Base-by-base conservation (phyloP, 2,113 vertebrate genomes). In the Zosterops japonicus region DNA sequence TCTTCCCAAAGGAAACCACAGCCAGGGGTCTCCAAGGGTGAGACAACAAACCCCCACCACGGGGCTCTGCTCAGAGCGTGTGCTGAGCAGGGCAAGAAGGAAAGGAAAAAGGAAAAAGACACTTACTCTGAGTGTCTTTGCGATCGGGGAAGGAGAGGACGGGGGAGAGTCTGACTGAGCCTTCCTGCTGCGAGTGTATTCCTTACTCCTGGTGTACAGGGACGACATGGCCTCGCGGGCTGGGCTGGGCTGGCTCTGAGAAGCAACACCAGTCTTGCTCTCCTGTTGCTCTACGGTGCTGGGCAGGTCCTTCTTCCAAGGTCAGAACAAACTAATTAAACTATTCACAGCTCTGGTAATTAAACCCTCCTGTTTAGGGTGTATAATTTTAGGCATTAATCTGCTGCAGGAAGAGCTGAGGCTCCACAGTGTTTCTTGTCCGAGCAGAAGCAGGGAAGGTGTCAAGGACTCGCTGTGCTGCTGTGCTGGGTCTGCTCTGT, bases 71-170 rank as follows among this genome's bases (percentile, higher is more conserved):
- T 25, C 35, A 8, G 67, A 69, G 65, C 92, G n/a, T 2, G 28
- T 41, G 72, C 94, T 42, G 44, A 80, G 93, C 76, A 50, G 69
- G 69, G 80, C 2, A 83, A 90, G 17, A 97, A n/a, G 59, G 80
- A 39, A 97, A n/a, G 59, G 80, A 39, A 39, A 97, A 96, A 98
- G 87, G 94, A 97, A 97, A 98, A 97, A 55, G 87, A 95, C 95
- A 97, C 99, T 99, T 99, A 99, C 99, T 99, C 98, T 98, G 98
- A 98, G 98, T 6, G 98, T 99, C 98, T 99, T 99, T 97, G 98
- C 98, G 57, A 98, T 98, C 64, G 98, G 98, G 95, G 99, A 99
- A 79, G 99, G 99, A 94, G 99, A 99, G 57, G 99, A 98, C 2
- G 99, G 99, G 59, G 99, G 98, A 39, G 98, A 99, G 67, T 99